A percentile compares a stretch with the other conserved stretches of the same genome.
Conservation (phyloP, 37 sponge, comb jelly and placozoan species). For the Ephydatia muelleri region DNA sequence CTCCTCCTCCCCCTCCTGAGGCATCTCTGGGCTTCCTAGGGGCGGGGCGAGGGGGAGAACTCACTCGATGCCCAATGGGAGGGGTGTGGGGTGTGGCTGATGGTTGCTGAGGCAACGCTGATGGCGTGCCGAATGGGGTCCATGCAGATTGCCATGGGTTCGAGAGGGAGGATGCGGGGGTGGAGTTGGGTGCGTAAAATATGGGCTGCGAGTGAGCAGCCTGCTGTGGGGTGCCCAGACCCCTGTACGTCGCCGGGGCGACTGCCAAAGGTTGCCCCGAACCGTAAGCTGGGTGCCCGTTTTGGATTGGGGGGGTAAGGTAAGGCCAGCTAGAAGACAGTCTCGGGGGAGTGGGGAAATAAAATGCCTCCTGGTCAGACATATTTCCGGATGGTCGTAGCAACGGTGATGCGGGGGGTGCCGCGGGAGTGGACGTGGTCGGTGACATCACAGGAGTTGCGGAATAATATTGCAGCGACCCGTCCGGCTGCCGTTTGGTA, state of each 20-base stretch:
- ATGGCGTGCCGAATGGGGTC: not conserved
- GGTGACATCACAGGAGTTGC: slow-evolving; percentile 40
- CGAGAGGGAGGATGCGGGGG: not conserved
- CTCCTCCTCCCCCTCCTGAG: not conserved
- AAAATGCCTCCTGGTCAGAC: not conserved
- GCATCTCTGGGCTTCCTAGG: not conserved
- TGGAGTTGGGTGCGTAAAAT: not conserved
- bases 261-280: not conserved
- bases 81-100: not conserved
- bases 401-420: slow-evolving; percentile 4
- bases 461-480: slow-evolving; percentile 39
- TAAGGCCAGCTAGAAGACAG: not conserved
- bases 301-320: not conserved
- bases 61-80: not conserved
- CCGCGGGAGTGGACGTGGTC: not conserved
- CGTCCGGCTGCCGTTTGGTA: slow-evolving; percentile 49
- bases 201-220: not conserved
- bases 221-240: not conserved
- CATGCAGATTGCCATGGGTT: not conserved
- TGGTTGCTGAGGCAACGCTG: not conserved
- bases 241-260: not conserved
- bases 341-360: not conserved
- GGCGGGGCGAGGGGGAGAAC: slow-evolving; percentile 11
- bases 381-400: not conserved
- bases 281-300: not conserved